phyloP scores from a whole-genome alignment of 53 echinoderm and acorn worm genomes.

The Zoroaster sp. region DNA sequence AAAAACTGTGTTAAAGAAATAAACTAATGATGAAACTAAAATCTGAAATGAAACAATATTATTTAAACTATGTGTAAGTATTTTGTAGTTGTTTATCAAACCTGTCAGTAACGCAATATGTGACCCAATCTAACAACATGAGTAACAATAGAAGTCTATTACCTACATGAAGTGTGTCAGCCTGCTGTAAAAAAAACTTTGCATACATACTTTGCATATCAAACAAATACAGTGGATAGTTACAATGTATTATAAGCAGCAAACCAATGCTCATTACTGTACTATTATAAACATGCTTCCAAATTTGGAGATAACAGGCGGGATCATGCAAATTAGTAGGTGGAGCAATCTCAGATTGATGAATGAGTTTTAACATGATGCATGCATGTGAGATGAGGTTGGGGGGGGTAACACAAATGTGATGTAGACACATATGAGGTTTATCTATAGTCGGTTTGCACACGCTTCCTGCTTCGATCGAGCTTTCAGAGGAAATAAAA shows the following conservation, averaged over 20 bases:
- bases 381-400: conserved; percentile 7
- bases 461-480: neutral
- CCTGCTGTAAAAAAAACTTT: too few species aligned
- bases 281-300: neutral
- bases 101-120: too few species aligned
- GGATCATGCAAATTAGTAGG: conserved; percentile 50
- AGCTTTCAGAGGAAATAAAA: too few species aligned
- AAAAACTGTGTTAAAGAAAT: too few species aligned
- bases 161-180: too few species aligned
- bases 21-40: too few species aligned
- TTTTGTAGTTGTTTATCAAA: too few species aligned
- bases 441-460: neutral
- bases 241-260: neutral
- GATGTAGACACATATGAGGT: neutral
- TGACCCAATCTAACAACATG: too few species aligned
- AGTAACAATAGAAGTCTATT: too few species aligned
- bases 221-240: neutral
- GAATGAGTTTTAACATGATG: conserved; percentile 31
- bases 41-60: too few species aligned
- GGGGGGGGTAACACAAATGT: neutral
- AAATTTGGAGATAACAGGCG: neutral
- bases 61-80: too few species aligned
- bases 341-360: neutral
- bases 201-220: too few species aligned
- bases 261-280: neutral